Conservation (phyloP, 2,888 invertebrate species). For the Elegia similella region DNA sequence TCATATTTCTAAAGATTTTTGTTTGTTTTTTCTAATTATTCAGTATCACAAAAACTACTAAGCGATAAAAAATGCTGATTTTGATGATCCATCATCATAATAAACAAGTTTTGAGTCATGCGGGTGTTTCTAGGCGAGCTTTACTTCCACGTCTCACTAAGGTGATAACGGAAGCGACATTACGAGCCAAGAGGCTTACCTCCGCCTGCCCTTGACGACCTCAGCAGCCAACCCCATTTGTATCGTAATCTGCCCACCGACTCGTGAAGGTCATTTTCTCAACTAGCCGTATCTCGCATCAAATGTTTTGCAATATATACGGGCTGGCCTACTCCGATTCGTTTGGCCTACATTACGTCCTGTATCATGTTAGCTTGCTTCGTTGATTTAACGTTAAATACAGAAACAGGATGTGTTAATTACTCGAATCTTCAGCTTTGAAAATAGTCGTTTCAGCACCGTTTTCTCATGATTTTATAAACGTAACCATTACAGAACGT, state of each 20-base stretch:
- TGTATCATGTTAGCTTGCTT: constrained; percentile 14
- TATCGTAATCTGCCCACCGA: constrained; percentile 39
- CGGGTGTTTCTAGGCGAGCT: background rate
- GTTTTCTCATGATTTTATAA: constrained; percentile 2
- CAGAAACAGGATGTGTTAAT: background rate
- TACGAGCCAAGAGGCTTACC: constrained; percentile 39
- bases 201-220: constrained; percentile 43
- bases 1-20: too few species aligned
- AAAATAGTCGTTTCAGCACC: constrained; percentile 7
- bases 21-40: too few species aligned
- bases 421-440: background rate
- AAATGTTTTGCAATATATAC: constrained; percentile 30
- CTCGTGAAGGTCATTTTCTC: constrained; percentile 36
- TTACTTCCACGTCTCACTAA: constrained; percentile 38
- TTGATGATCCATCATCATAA: too few species aligned
- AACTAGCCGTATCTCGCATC: constrained; percentile 22
- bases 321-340: constrained; percentile 45
- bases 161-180: constrained; percentile 58
- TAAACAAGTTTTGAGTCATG: background rate
- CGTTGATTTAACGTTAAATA: background rate
- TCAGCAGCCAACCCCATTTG: constrained; percentile 35
- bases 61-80: too few species aligned
- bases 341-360: constrained; percentile 44
- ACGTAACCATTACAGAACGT: constrained; percentile 4
- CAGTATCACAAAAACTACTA: too few species aligned